Evolutionary conservation across 2,888 invertebrate species (phyloP).

Genomic region (Andrena dorsata): DNA sequence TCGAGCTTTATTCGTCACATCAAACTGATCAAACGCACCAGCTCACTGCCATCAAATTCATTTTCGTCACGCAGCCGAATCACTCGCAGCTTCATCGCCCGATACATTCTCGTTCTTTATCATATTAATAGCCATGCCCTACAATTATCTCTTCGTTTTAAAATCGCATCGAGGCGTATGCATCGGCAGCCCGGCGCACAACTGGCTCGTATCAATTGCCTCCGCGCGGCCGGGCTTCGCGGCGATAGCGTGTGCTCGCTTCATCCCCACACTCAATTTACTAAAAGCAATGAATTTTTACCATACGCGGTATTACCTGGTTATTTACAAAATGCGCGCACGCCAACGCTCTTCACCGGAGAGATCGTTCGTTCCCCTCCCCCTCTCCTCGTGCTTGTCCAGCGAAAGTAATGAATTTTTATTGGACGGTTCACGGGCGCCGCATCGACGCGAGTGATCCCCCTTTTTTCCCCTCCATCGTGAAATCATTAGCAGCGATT

Average conservation of each 20-base stretch:
- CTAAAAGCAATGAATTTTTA: slow-evolving; percentile 61
- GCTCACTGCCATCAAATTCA: neutral
- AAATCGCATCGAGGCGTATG: slow-evolving; percentile 8
- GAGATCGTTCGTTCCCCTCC: slow-evolving; percentile 23
- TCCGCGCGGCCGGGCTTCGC: neutral
- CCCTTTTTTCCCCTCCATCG: slow-evolving; percentile 4
- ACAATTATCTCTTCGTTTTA: slow-evolving; percentile 20
- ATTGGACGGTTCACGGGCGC: slow-evolving; percentile 3
- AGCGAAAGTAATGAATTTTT: slow-evolving; percentile 63
- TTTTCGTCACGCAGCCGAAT: neutral
- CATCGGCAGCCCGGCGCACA: neutral
- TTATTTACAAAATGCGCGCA: slow-evolving; percentile 55
- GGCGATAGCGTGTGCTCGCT: slow-evolving; percentile 4
- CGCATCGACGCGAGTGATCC: slow-evolving; percentile 12
- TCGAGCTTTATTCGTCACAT: no score
- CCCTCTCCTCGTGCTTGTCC: slow-evolving; percentile 7
- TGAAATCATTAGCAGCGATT: slow-evolving; percentile 38
- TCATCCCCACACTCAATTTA: slow-evolving; percentile 37
- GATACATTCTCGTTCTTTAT: slow-evolving; percentile 26
- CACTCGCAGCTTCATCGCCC: neutral
- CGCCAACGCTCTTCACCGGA: slow-evolving; percentile 25
- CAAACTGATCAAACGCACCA: neutral
- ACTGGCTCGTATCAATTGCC: slow-evolving; percentile 42
- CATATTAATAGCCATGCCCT: neutral
- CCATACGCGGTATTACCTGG: slow-evolving; percentile 44